These are phyloP conservation scores for Odobenus rosmarus DNA, from an alignment of 2,113 vertebrate genomes.

Conservation along the genomic window DNA sequence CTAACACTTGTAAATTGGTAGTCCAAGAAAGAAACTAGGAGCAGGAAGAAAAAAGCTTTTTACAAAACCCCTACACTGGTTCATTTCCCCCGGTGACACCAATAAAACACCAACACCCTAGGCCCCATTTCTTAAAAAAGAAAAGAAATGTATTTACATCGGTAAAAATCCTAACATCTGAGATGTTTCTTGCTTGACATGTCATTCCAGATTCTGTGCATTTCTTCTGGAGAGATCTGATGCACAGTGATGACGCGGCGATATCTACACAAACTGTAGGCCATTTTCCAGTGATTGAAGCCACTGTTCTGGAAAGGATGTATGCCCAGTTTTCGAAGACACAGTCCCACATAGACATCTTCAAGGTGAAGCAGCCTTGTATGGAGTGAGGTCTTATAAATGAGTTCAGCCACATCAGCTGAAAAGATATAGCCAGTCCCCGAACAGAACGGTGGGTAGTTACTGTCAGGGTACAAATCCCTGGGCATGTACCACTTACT, in stretches of 20 bases:
- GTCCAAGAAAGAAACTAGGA: slow-evolving; percentile 80
- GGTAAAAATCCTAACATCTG: slow-evolving; percentile 92
- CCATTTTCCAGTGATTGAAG: slow-evolving; percentile 99
- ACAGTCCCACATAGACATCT: slow-evolving; percentile 98
- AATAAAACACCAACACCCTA: slow-evolving; percentile 75
- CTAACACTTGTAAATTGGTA: slow-evolving; percentile 78
- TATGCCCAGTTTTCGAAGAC: slow-evolving; percentile 96
- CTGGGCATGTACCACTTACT: slow-evolving; percentile 99
- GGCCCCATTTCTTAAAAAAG: slow-evolving; percentile 71
- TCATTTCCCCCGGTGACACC: slow-evolving; percentile 73
- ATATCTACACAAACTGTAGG: slow-evolving; percentile 97
- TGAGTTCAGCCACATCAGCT: slow-evolving; percentile 96
- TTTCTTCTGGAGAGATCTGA: slow-evolving; percentile 98
- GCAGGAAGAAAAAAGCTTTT: slow-evolving; percentile 74
- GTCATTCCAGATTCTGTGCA: slow-evolving; percentile 99
- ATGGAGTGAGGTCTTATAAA: slow-evolving; percentile 98
- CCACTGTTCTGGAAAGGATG: slow-evolving; percentile 99
- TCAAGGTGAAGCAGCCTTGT: slow-evolving; percentile 98
- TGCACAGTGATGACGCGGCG: slow-evolving; percentile 97
- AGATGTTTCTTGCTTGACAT: slow-evolving; percentile 99
- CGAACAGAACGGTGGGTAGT: slow-evolving; percentile 98
- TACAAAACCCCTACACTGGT: slow-evolving; percentile 83
- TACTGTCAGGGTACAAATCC: slow-evolving; percentile 97
- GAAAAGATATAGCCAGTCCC: slow-evolving; percentile 99
- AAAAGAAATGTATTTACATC: slow-evolving; percentile 84